A percentile compares a stretch with the other conserved stretches of the same genome.
phyloP scores from a whole-genome alignment of 2,888 invertebrate species.

The Drosophila robusta region DNA sequence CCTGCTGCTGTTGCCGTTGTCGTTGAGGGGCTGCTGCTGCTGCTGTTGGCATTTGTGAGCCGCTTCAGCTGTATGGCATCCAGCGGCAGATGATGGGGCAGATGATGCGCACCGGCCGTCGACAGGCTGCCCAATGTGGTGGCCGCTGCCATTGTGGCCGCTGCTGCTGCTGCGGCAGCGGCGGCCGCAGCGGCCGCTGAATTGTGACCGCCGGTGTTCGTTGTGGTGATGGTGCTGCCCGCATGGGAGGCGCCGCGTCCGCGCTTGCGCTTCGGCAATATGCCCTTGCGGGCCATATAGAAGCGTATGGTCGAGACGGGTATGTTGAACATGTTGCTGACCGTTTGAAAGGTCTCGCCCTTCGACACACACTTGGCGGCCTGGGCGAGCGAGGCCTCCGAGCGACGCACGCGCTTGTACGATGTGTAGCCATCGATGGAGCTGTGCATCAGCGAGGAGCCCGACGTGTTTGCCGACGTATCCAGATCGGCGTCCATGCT shows the following conservation, averaged over 20 bases:
- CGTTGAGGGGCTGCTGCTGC: constrained; percentile 1
- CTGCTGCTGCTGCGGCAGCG: constrained; percentile 42
- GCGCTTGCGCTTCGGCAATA: constrained; percentile 91
- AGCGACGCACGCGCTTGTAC: constrained; percentile 88
- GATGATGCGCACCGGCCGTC: constrained; percentile 50
- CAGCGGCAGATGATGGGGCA: constrained; percentile 30
- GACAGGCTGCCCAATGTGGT: constrained; percentile 53
- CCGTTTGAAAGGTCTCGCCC: constrained; percentile 94
- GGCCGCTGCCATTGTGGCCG: constrained; percentile 59
- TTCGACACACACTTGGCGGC: constrained; percentile 94
- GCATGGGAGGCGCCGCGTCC: constrained; percentile 88
- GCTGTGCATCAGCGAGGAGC: constrained; percentile 59
- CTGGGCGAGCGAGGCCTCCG: constrained; percentile 91
- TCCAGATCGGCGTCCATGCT: constrained; percentile 78
- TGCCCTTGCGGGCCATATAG: constrained; percentile 95
- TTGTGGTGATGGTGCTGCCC: constrained; percentile 64
- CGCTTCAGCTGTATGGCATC: constrained; percentile 53
- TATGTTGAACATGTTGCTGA: constrained; percentile 94
- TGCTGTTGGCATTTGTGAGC: constrained; percentile 24
- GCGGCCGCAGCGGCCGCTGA: constrained; percentile 36
- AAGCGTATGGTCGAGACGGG: constrained; percentile 94
- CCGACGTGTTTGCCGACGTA: constrained; percentile 67
- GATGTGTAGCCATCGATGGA: constrained; percentile 73
- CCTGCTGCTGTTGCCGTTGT: background rate
- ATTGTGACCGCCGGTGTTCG: constrained; percentile 23